These are phyloP conservation scores for Siniperca scherzeri DNA, from an alignment of 2,797 vertebrate species.

Conservation along the genomic window DNA sequence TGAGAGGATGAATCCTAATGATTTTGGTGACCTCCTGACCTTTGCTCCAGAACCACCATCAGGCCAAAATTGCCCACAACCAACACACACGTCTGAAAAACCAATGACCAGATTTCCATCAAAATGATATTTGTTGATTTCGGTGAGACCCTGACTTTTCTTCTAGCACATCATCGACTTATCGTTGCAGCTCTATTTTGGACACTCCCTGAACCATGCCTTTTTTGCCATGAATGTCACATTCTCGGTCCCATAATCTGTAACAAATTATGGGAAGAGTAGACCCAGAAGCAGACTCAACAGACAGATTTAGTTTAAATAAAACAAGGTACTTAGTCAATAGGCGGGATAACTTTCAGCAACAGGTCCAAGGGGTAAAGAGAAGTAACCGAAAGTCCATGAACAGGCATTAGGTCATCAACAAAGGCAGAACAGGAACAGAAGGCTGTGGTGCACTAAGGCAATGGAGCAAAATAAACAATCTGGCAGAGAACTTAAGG, in stretches of 20 bases:
- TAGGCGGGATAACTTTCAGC: background rate
- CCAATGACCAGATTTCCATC: too few relatives aligned
- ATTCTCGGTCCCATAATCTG: background rate
- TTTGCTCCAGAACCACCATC: background rate
- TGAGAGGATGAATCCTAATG: background rate
- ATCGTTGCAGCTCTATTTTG: background rate
- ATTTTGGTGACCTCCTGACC: background rate
- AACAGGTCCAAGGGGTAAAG: background rate
- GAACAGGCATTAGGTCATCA: background rate
- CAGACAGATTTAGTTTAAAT: background rate
- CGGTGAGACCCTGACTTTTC: too few relatives aligned
- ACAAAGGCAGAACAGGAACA: background rate
- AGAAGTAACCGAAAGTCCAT: background rate
- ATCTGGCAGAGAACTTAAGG: background rate
- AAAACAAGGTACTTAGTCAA: background rate
- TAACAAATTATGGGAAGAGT: too few relatives aligned
- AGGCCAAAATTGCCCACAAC: too few relatives aligned
- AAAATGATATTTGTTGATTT: too few relatives aligned
- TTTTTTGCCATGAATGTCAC: background rate
- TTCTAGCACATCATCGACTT: too few relatives aligned
- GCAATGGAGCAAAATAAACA: background rate
- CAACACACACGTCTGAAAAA: too few relatives aligned
- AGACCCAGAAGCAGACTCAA: background rate
- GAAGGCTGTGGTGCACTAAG: background rate
- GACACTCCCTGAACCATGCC: background rate